Conservation (phyloP, 2,113 vertebrate species). For the Myotis davidii region DNA sequence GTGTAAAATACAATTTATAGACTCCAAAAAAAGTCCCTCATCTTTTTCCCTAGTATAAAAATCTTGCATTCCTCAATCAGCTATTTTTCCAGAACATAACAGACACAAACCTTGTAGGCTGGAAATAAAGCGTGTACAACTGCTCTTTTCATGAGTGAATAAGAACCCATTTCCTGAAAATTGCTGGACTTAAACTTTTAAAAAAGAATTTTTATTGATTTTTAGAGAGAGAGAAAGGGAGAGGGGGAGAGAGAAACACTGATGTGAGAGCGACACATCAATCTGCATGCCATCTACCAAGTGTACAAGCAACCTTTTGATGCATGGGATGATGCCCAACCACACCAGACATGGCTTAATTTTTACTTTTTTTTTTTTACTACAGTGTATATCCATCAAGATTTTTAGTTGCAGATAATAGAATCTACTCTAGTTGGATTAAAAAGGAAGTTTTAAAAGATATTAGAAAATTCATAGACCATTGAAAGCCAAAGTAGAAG, state of each 20-base stretch:
- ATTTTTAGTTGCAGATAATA: constrained; percentile 30
- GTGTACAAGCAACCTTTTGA: too few relatives aligned
- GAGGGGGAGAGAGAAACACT: too few relatives aligned
- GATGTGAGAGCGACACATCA: too few relatives aligned
- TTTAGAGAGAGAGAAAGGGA: too few relatives aligned
- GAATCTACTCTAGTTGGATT: neutral
- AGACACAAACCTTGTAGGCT: neutral
- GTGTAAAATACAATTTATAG: neutral
- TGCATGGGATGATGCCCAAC: too few relatives aligned
- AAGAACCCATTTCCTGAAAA: constrained; percentile 30
- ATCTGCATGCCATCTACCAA: too few relatives aligned
- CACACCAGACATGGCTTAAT: neutral
- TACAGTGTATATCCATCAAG: neutral
- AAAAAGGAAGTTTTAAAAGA: neutral
- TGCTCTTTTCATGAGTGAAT: neutral
- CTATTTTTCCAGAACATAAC: neutral
- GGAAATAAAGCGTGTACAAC: neutral
- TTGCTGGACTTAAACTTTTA: neutral
- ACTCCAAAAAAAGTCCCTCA: neutral
- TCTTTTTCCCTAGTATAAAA: neutral
- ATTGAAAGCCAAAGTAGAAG: neutral
- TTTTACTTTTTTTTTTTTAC: neutral
- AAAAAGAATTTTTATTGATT: neutral
- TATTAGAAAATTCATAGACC: neutral
- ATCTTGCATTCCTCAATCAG: neutral